Evolutionary conservation across 1,140 invertebrate species (phyloP), one percentile per base, ranked within the genome.

Genomic region (Medauroidea extradentata): DNA sequence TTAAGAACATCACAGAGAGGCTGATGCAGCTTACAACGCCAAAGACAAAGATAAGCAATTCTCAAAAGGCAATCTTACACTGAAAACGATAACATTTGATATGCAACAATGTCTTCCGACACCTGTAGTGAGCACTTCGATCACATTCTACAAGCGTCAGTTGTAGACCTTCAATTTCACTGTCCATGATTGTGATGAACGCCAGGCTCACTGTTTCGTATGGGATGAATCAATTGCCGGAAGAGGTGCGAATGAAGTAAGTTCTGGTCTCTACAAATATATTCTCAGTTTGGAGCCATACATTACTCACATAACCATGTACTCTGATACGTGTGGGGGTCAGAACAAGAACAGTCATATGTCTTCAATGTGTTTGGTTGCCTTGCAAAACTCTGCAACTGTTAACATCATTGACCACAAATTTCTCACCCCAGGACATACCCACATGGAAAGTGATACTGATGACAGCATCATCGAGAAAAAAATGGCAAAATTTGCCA

Each of bases 161-260:
- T 53, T 76, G 21, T 73, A 72, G 69, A 74, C 68, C 3, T 76
- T 66, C 43, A 75, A 75, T 55, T 60, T 75, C 27, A 74, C 73
- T 23, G 60, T 75, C 14, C 63, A 71, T 60, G 67, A 70, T 25
- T 68, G 44, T 49, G 52, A 24, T 18, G 53, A 34, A 16, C 55
- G 65, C 53, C 39, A 68, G 27, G 60, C 61, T 51, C 53, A 50
- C 24, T 70, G 69, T 53, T 73, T 63, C 51, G 70, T 75, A 66
- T 74, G 73, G 69, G 52, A 71, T 54, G 72, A 75, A 64, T 46
- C 57, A 43, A 52, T 61, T 46, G 67, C 63, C 21, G 68, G 53
- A 21, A 65, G 70, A 54, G 67, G 71, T 34, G 69, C 59, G 1
- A 68, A 68, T 60, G 63, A 70, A 56, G 67, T 70, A 43, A 64